phyloP scores from a whole-genome alignment of 1,140 invertebrate genomes.

The Theocolax elegans region DNA sequence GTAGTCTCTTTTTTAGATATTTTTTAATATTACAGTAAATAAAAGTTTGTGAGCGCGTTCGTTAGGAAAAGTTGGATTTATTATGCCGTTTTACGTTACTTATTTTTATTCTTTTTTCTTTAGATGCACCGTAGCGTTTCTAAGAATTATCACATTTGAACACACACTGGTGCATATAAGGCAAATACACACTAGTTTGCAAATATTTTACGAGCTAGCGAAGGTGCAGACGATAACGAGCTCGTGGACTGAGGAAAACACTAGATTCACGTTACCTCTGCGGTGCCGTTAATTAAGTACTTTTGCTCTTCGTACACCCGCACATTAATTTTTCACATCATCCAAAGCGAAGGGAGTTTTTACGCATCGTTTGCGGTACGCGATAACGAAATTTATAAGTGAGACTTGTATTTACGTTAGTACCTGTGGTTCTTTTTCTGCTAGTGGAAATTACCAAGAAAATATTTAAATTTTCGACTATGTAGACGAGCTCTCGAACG shows the following conservation, averaged over 20 bases:
- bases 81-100: too few species aligned
- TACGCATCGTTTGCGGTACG: neutral
- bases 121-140: too few species aligned
- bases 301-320: neutral
- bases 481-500: neutral
- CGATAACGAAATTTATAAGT: neutral
- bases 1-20: too few species aligned
- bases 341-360: neutral
- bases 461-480: neutral
- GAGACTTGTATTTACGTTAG: too few species aligned
- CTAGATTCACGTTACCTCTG: neutral
- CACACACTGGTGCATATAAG: too few species aligned
- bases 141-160: too few species aligned
- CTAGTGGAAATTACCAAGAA: neutral
- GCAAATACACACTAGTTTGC: too few species aligned
- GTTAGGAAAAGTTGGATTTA: too few species aligned
- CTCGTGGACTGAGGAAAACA: neutral
- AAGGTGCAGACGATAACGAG: neutral
- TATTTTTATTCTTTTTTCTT: too few species aligned
- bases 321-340: neutral
- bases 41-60: too few species aligned
- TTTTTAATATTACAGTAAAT: too few species aligned
- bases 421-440: too few species aligned
- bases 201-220: conserved; percentile 8
- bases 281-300: neutral